Percentiles rank a stretch among this genome's conserved stretches.
These are phyloP conservation scores for Plutomurus gul DNA, from an alignment of 1,140 invertebrate genomes.

Conservation along the genomic window DNA sequence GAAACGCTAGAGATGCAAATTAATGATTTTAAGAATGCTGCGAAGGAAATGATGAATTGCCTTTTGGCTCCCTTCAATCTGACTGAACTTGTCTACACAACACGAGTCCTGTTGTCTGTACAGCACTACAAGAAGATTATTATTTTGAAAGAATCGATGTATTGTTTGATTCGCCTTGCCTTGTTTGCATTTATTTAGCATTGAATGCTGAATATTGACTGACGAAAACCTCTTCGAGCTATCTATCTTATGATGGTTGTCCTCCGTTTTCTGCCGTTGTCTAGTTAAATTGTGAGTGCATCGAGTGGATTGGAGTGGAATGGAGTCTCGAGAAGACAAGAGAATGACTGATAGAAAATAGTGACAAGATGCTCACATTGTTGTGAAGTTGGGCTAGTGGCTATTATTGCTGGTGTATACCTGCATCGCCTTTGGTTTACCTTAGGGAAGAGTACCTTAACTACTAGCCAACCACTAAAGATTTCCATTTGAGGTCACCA, in stretches of 20 bases:
- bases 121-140: too few species aligned
- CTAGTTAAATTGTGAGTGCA: background rate
- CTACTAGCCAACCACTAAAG: background rate
- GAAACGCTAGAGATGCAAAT: too few species aligned
- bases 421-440: too few species aligned
- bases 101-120: too few species aligned
- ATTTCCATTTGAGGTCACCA: constrained; percentile 20
- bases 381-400: background rate
- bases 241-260: too few species aligned
- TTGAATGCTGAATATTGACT: constrained; percentile 9
- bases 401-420: too few species aligned
- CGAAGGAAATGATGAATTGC: too few species aligned
- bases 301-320: background rate
- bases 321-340: too few species aligned
- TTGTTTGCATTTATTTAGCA: constrained; percentile 22
- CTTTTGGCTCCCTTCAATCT: background rate
- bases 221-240: background rate
- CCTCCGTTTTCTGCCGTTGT: constrained; percentile 14
- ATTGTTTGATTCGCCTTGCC: constrained; percentile 14
- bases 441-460: too few species aligned
- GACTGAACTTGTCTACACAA: background rate
- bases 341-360: constrained; percentile 13
- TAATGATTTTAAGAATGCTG: too few species aligned
- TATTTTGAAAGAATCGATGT: constrained; percentile 5
- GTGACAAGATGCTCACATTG: background rate